A percentile compares a stretch with the other conserved stretches of the same genome.
Evolutionary conservation across 2,113 vertebrate genomes (phyloP).

Genomic region (Apus apus): DNA sequence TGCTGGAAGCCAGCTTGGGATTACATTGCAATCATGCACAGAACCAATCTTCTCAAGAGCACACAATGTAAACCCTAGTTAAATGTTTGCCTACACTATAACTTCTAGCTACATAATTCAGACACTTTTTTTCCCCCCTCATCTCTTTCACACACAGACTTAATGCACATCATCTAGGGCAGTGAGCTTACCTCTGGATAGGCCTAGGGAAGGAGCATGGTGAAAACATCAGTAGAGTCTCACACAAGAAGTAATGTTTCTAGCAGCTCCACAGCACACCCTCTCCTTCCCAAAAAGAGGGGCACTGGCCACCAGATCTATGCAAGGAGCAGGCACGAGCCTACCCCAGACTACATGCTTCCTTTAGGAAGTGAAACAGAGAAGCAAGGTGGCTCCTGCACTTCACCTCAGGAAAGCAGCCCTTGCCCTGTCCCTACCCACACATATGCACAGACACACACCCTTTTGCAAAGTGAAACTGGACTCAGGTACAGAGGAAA

Average conservation of each 20-base stretch:
- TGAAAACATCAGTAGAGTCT: neutral
- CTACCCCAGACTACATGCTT: accelerated
- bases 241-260: neutral
- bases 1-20: neutral
- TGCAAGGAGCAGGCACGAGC: neutral
- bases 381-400: neutral
- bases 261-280: neutral
- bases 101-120: neutral
- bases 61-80: neutral
- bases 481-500: neutral
- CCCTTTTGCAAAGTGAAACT: neutral
- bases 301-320: neutral
- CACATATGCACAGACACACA: neutral
- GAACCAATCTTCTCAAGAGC: neutral
- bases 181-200: neutral
- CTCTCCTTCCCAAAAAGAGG: neutral
- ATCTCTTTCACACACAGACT: neutral
- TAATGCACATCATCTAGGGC: neutral
- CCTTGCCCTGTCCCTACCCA: neutral
- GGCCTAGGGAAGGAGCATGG: neutral
- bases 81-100: neutral
- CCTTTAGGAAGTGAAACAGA: neutral
- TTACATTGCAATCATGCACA: neutral
- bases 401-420: neutral
- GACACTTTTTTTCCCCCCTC: neutral